Evolutionary conservation across 2,113 vertebrate genomes (phyloP).

Genomic region (Varanus komodoensis): DNA sequence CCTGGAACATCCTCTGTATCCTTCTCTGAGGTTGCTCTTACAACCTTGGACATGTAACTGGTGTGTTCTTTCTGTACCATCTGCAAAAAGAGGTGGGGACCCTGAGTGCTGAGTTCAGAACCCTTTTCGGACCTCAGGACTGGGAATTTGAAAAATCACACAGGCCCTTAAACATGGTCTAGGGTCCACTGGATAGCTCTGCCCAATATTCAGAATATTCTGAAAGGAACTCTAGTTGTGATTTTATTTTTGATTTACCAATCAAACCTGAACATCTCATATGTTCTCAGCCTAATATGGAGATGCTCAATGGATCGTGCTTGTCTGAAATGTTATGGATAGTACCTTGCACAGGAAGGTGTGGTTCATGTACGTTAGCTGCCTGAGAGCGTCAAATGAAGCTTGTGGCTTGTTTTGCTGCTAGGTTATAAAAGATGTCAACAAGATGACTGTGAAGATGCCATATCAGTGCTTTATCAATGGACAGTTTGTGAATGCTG

Average conservation of each 20-base stretch:
- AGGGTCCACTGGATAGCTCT: neutral
- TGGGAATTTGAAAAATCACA: too few species aligned
- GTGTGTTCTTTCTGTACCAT: too few species aligned
- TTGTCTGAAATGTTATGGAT: neutral
- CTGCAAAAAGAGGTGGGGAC: too few species aligned
- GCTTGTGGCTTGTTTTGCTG: conserved; percentile 36
- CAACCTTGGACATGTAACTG: too few species aligned
- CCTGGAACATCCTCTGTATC: too few species aligned
- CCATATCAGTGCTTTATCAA: conserved; percentile 88
- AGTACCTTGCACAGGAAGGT: conserved; percentile 21
- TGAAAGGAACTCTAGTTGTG: neutral
- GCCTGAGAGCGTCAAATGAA: neutral
- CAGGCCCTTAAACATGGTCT: too few species aligned
- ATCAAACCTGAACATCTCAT: conserved; percentile 1
- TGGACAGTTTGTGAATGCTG: conserved; percentile 80
- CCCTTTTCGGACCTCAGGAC: too few species aligned
- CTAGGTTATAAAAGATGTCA: conserved; percentile 80
- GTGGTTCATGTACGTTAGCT: neutral
- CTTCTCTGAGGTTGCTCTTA: too few species aligned
- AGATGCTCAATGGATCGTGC: neutral
- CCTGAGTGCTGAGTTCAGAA: too few species aligned
- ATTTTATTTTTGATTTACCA: neutral
- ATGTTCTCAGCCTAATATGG: neutral
- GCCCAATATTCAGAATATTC: neutral
- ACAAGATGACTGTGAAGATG: conserved; percentile 85